A percentile compares a stretch with the other conserved stretches of the same genome.
Conservation (phyloP, 35 echinoderm and acorn worm genomes). For the Lytechinus pictus region DNA sequence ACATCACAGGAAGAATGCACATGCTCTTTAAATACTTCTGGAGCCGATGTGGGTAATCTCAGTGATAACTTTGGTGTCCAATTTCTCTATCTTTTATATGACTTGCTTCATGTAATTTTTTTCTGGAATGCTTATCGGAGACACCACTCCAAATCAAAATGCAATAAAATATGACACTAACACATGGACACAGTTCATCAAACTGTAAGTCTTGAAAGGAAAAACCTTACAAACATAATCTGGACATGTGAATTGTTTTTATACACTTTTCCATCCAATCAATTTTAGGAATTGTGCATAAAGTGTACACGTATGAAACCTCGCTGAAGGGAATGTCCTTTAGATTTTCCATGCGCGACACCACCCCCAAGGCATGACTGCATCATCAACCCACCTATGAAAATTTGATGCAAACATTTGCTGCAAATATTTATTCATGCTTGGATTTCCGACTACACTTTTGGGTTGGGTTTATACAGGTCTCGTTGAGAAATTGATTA, state of each 20-base stretch:
- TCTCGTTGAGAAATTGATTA: not conserved
- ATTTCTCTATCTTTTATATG: too few species aligned
- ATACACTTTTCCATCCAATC: not conserved
- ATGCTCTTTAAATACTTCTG: too few species aligned
- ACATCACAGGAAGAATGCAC: too few species aligned
- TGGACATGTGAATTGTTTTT: not conserved
- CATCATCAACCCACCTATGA: constrained; percentile 10
- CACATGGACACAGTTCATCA: too few species aligned
- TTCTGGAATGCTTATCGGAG: too few species aligned
- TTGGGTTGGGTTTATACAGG: not conserved
- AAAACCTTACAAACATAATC: too few species aligned
- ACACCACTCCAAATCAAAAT: too few species aligned
- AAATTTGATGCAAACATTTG: not conserved
- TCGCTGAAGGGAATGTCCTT: not conserved
- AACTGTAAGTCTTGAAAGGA: too few species aligned
- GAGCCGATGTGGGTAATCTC: too few species aligned
- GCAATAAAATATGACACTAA: too few species aligned
- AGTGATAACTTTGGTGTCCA: too few species aligned
- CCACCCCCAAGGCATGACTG: not conserved
- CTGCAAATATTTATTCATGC: not conserved
- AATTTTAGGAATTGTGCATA: not conserved
- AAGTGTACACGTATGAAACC: not conserved
- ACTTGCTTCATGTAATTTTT: too few species aligned
- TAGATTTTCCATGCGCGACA: not conserved
- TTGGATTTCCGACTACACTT: not conserved